These are phyloP conservation scores for Sepiola atlantica DNA, from an alignment of 2,888 invertebrate genomes.

Conservation along the genomic window DNA sequence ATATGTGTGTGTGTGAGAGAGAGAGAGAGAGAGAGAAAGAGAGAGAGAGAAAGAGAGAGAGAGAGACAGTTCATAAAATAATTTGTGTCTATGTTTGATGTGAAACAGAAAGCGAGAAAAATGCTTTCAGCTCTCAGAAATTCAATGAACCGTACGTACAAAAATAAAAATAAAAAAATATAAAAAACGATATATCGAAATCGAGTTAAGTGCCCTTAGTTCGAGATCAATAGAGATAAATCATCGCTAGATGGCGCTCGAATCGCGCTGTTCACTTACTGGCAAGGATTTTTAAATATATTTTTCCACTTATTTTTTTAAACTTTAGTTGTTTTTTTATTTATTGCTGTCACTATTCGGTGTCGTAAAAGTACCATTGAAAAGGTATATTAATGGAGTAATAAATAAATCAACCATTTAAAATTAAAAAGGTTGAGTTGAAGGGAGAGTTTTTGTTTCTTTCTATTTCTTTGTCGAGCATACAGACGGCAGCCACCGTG, in stretches of 20 bases:
- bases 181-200: neutral
- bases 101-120: neutral
- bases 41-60: neutral
- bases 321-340: neutral
- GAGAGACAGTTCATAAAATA: neutral
- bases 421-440: constrained; percentile 1
- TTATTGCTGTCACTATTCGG: neutral
- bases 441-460: neutral
- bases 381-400: neutral
- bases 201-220: neutral
- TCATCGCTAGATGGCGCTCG: neutral
- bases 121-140: neutral
- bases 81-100: neutral
- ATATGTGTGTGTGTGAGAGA: too few relatives aligned
- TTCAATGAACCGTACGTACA: neutral
- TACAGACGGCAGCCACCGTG: neutral
- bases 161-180: neutral
- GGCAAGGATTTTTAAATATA: neutral
- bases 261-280: neutral
- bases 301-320: too few relatives aligned
- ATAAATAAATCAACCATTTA: constrained; percentile 6
- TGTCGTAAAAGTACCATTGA: constrained; percentile 15
- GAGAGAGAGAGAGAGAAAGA: neutral
- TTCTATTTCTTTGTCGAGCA: neutral
- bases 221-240: neutral